Conservation (phyloP, 2,888 invertebrate species). For the Ormyrus pomaceus region DNA sequence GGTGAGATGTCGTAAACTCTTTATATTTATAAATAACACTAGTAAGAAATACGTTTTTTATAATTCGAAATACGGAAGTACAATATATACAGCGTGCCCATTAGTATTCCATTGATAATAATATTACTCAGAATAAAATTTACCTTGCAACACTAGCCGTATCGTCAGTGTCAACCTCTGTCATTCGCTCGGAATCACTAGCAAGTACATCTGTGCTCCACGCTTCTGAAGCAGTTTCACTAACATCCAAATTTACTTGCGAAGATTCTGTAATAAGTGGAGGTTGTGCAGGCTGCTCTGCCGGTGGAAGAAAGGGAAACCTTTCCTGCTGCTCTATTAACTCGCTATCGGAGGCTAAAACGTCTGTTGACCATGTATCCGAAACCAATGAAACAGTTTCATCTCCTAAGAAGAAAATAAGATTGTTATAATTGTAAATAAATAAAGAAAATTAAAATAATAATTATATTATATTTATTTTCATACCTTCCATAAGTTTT, state of each 20-base stretch:
- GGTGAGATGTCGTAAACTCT: too few species aligned
- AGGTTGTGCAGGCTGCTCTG: slow-evolving; percentile 69
- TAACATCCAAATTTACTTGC: slow-evolving; percentile 82
- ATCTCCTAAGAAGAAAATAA: slow-evolving; percentile 79
- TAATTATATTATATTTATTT: not conserved
- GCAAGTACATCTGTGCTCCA: slow-evolving; percentile 98
- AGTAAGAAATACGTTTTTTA: too few species aligned
- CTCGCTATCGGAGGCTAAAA: slow-evolving; percentile 97
- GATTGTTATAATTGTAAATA: not conserved
- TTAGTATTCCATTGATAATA: too few species aligned
- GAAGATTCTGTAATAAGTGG: slow-evolving; percentile 71
- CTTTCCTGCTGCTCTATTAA: slow-evolving; percentile 88
- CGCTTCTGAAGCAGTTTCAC: slow-evolving; percentile 96
- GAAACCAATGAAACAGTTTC: slow-evolving; percentile 98
- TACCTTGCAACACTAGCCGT: slow-evolving; percentile 80
- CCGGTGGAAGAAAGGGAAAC: slow-evolving; percentile 65
- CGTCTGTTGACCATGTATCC: slow-evolving; percentile 99
- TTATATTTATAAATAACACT: too few species aligned
- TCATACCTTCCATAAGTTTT: slow-evolving; percentile 77
- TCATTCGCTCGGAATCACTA: slow-evolving; percentile 93
- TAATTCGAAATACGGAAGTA: too few species aligned
- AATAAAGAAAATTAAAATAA: not conserved
- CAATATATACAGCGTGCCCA: too few species aligned
- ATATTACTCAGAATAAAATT: not conserved
- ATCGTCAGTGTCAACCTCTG: slow-evolving; percentile 88